Evolutionary conservation across 2,797 vertebrate species (phyloP).

Genomic region (Clamator glandarius): DNA sequence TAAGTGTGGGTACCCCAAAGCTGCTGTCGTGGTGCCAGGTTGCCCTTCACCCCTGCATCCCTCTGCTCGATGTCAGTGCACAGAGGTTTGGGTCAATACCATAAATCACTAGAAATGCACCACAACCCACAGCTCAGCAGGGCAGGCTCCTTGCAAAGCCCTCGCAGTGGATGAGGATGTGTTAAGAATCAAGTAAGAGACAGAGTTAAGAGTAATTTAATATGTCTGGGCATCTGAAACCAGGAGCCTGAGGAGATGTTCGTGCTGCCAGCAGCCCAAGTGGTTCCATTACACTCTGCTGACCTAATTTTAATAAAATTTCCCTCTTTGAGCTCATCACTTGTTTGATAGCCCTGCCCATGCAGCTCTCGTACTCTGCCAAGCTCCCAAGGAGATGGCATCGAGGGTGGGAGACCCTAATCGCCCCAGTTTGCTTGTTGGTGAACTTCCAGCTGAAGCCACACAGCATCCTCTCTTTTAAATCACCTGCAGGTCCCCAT

Average conservation of each 20-base stretch:
- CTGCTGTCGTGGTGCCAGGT: accelerated
- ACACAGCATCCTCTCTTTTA: accelerated
- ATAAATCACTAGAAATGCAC: not conserved
- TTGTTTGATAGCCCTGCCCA: not conserved
- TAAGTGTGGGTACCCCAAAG: not conserved
- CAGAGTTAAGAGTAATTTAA: constrained; percentile 7
- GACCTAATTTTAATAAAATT: constrained; percentile 14
- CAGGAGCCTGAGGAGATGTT: not conserved
- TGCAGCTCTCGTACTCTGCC: not conserved
- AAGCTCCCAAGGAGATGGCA: accelerated
- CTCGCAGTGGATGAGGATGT: not conserved
- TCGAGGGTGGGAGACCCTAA: too few species aligned
- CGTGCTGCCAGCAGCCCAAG: not conserved
- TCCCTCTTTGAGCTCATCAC: not conserved
- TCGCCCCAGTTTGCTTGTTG: not conserved
- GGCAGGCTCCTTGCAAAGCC: not conserved
- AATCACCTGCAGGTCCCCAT: accelerated
- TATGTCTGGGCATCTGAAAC: not conserved
- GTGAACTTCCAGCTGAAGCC: too few species aligned
- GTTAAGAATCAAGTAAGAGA: too few species aligned
- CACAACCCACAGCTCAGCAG: not conserved
- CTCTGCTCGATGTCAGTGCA: accelerated
- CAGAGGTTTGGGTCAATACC: not conserved
- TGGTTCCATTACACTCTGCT: not conserved
- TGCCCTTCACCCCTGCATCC: not conserved